phyloP scores from a whole-genome alignment of 2,797 vertebrate genomes.

The Microchirus variegatus region DNA sequence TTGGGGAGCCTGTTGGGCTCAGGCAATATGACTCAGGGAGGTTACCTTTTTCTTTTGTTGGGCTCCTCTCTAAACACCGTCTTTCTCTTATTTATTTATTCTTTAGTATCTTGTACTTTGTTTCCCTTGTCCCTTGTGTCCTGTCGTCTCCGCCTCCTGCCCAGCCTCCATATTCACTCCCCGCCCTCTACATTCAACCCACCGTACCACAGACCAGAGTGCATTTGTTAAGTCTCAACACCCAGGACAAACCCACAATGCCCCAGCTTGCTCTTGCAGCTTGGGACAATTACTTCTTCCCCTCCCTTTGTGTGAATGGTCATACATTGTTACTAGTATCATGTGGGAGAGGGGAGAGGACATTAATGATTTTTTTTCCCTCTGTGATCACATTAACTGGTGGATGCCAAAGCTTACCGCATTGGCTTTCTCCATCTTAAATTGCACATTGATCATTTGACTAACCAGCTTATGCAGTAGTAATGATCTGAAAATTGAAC shows the following conservation, averaged over 20 bases:
- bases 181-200: constrained; percentile 39
- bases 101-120: constrained; percentile 54
- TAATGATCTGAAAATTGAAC: constrained; percentile 57
- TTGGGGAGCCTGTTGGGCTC: constrained; percentile 62
- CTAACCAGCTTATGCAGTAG: constrained; percentile 56
- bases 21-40: constrained; percentile 54
- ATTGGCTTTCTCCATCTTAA: constrained; percentile 41
- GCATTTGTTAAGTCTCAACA: constrained; percentile 56
- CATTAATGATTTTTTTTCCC: constrained; percentile 46
- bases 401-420: constrained; percentile 49
- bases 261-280: constrained; percentile 38
- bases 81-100: constrained; percentile 41
- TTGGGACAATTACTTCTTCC: constrained; percentile 35
- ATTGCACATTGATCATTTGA: constrained; percentile 60
- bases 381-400: constrained; percentile 35
- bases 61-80: constrained; percentile 31
- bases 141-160: constrained; percentile 37
- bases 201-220: constrained; percentile 47
- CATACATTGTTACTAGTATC: constrained; percentile 50
- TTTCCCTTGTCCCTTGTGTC: constrained; percentile 33
- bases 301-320: constrained; percentile 25
- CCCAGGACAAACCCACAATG: constrained; percentile 55
- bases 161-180: constrained; percentile 36
- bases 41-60: constrained; percentile 56
- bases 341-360: constrained; percentile 26